Base-by-base conservation (phyloP, 2,797 vertebrate species). In the Falco cherrug region DNA sequence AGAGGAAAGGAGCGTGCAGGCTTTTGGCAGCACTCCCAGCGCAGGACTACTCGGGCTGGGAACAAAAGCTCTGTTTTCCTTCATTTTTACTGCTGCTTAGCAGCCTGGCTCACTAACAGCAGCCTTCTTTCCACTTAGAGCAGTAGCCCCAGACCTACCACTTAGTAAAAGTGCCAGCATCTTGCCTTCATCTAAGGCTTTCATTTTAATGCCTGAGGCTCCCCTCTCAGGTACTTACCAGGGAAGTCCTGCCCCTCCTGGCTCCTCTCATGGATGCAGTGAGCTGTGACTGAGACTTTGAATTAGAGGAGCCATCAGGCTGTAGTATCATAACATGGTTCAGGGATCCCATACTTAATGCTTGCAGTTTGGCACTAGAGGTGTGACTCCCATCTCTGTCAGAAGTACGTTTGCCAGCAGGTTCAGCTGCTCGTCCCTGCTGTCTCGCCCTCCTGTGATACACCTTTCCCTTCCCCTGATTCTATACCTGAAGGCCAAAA, bases 51-150 rank as follows among this genome's bases (percentile, higher is more conserved):
- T 82, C 59, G 4, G 84, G 37, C 84, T 79, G 56, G 78, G 60
- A 92, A 89, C 84, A 96, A 92, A 93, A 93, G 75, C 70, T 92
- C 88, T 89, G 84, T 51, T 95, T 92, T 74, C 75, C 76, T 77
- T 94, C 78, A 83, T 50, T 94, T 97, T 89, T 71, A 84, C 67
- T 89, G 86, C 88, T 70, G 54, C 69, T 93, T 48, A 77, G 89
- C 88, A 73, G 86, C 16, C 83, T 56, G 51, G 60, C 81, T 94
- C 56, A 5, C 59, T n/a, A 33, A 50, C 45, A 37, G 79, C 86
- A 4, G 1, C 60, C 60, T 31, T 24, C 71, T 64, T 26, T 89
- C 84, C 84, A 61, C 86, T 65, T 47, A 37, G 31, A 90, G 86
- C 77, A 60, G 80, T 11, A 90, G 94, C 61, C 69, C 65, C 90